Base-by-base conservation (phyloP, 2,113 vertebrate species). In the Bombycilla garrulus region DNA sequence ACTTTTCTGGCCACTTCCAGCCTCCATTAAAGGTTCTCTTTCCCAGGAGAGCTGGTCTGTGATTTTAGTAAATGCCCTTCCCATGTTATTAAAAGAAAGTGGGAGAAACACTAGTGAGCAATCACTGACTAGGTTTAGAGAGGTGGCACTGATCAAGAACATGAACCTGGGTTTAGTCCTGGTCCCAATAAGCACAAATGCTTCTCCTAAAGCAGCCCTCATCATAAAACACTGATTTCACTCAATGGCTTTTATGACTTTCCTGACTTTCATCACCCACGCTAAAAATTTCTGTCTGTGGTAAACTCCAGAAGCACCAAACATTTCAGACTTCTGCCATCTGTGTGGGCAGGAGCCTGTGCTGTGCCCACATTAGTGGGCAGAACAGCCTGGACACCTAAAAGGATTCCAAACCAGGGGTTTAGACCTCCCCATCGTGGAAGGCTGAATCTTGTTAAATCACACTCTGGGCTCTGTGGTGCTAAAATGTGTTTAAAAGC, bases 401-500 rank as follows among this genome's bases (percentile, higher is more conserved):
- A 92, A 78, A 61, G 21, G 2, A 67, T 61, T 64, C 45, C 72
- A 51, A 50, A 56, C 9, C 2, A 3, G 45, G 22, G 19, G 4
- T 88, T 94, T 64, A 62, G 44, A 64, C 10, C 20, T 80, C 22
- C 38, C 48, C 26, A 6, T 4, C 23, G 11, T 44, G 25, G 31
- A 81, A 90, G 29, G 36, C 31, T 82, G 60, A 86, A n/a, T 21
- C 23, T 77, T 67, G 38, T 69, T 36, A 82, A 87, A 72, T 8
- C 0, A 0, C 24, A 20, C n/a, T 51, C 44, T 51, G n/a, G 67
- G 29, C n/a, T 35, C n/a, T 23, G 0, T 1, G 4, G 18, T 51
- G 53, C 60, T 35, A 79, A 79, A 94, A 54, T 33, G 6, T 10
- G 5, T 24, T 69, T 56, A 45, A 94, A 79, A 92, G 28, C 0